Evolutionary conservation across 2,888 invertebrate genomes (phyloP), one percentile per base, ranked within the genome.

Genomic region (Phengaris alcon): DNA sequence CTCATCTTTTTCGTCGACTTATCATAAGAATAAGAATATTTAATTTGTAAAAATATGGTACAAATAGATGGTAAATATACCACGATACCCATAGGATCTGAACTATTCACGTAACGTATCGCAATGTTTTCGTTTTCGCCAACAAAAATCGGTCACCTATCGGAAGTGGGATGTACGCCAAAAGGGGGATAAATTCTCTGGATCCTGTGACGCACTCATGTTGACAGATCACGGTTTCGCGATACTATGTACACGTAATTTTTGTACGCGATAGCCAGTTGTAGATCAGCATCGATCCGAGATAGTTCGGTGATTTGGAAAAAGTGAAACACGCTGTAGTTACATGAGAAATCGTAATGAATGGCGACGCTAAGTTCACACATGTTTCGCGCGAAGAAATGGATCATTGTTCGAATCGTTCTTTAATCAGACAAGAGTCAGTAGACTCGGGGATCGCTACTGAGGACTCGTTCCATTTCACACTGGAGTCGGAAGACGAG

Each of bases 391-490:
- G 78, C 75, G 83, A 80, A 78, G 78, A 79, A 79, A 79, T 72
- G 78, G 79, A 55, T 46, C 75, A 79, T 76, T 76, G 78, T 78
- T 79, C 77, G n/a, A 54, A 15, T 15, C 72, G 70, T 55, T 76
- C 80, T 75, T 80, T 83, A 76, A 79, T 76, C 52, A 81, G 84
- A 35, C 85, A 85, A 75, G 76, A 79, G 46, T 87, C 87, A 22
- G 77, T 83, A 9, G 87, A 89, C 79, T 87, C 88, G 12, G 88
- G 87, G 2, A 85, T 87, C 22, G 83, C 81, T 52, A 85, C 84
- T 54, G 81, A 84, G 52, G 79, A 79, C 44, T 46, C 59, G 48
- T 57, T 75, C 35, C 1, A 52, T n/a, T 52, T 75, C 73, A 81
- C 73, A 76, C 81, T 84, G 82, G 85, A 85, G 68, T 81, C 82